Evolutionary conservation across 1,140 invertebrate species (phyloP).

Genomic region (Belonocnema kinseyi): DNA sequence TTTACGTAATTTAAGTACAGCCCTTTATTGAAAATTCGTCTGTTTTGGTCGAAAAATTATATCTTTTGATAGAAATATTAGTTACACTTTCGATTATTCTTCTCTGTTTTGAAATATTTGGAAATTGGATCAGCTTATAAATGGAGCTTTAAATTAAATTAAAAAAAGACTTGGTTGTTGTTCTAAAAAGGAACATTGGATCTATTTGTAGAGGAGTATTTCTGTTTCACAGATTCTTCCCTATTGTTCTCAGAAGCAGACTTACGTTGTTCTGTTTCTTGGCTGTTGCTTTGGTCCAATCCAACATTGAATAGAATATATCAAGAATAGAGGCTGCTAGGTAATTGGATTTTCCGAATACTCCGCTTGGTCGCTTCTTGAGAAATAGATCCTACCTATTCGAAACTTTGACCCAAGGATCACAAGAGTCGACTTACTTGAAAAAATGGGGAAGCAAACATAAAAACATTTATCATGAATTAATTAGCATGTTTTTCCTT

Average conservation of each 20-base stretch:
- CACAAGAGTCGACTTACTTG: neutral
- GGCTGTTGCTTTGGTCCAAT: slow-evolving; percentile 25
- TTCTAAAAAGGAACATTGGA: too few relatives aligned
- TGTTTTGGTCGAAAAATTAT: too few relatives aligned
- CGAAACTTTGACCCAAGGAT: slow-evolving; percentile 28
- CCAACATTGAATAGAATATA: slow-evolving; percentile 27
- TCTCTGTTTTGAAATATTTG: too few relatives aligned
- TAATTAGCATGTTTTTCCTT: neutral
- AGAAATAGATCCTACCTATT: slow-evolving; percentile 27
- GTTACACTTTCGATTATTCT: too few relatives aligned
- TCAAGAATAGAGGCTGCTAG: slow-evolving; percentile 32
- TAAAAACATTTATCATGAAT: neutral
- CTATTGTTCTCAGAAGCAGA: slow-evolving; percentile 11
- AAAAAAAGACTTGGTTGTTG: too few relatives aligned
- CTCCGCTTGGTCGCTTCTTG: slow-evolving; percentile 26
- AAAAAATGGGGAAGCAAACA: neutral
- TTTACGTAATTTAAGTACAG: too few relatives aligned
- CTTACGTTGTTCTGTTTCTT: slow-evolving; percentile 16
- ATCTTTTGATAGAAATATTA: too few relatives aligned
- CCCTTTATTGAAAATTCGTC: too few relatives aligned
- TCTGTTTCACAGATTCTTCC: neutral
- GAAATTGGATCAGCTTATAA: neutral
- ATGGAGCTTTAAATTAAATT: too few relatives aligned
- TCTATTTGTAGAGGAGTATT: neutral
- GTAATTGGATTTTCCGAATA: slow-evolving; percentile 52